Base-by-base conservation (phyloP, 2,888 invertebrate species). In the Empis livida region DNA sequence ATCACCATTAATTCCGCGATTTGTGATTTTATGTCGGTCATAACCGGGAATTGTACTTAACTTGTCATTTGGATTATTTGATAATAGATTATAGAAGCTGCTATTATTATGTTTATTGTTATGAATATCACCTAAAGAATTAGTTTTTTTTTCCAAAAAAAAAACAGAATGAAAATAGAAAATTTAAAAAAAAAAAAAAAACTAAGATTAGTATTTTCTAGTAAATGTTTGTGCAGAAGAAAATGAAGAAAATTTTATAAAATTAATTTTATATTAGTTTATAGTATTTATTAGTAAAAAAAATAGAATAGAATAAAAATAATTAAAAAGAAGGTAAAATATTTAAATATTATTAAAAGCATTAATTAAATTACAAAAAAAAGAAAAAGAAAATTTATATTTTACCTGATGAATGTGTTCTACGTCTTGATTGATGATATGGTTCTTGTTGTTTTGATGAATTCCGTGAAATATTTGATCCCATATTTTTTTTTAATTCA, bases 401-500 rank as follows among this genome's bases (percentile, higher is more conserved):
- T 20, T 20, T 43, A 55, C 56, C 55, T 46, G 53, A 53, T 41
- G 56, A 55, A 49, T 55, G 54, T 44, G 54, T 50, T 43, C 55
- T 43, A 40, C 55, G 48, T 45, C 55, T 53, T 32, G 54, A 53
- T 48, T 54, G 53, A 53, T 55, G 68, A 60, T 84, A 83, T 39
- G 39, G 16, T 27, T 41, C 41, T 40, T 40, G 40, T 40, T 40
- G 38, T n/a, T 15, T 27, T 27, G 20, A 23, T 61, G 79, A 81
- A 67, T 82, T 82, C 54, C 84, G 79, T 73, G 84, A 83, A 62
- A 84, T 78, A 74, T 84, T 84, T 51, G 84, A 82, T 65, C 84
- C 84, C 84, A 84, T 84, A 60, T 68, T 75, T 53, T 51, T 51
- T 61, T 46, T 42, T 43, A 23, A 42, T 23, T 43, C 13, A 17